These are phyloP conservation scores for Candoia aspera DNA, from an alignment of 2,113 vertebrate species.

Conservation along the genomic window DNA sequence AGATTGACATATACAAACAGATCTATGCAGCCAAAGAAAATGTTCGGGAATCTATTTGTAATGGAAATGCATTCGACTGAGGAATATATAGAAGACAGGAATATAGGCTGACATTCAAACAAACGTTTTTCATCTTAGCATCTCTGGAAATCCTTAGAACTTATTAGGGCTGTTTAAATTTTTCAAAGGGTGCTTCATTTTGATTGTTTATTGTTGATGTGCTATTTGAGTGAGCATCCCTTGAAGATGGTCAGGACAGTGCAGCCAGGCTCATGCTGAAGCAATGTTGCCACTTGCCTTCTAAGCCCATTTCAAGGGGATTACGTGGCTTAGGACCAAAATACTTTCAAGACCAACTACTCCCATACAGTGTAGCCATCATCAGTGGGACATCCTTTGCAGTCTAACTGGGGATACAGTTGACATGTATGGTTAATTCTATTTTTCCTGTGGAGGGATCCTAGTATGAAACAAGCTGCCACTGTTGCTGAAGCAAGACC, in stretches of 20 bases:
- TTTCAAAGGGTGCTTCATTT: neutral
- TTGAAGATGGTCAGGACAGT: neutral
- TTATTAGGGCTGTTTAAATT: neutral
- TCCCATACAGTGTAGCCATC: neutral
- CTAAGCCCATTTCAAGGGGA: neutral
- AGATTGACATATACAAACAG: neutral
- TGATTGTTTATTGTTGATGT: neutral
- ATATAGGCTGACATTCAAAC: neutral
- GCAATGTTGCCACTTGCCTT: neutral
- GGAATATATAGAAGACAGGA: neutral
- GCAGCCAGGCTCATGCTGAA: neutral
- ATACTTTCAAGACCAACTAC: neutral
- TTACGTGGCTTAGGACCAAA: neutral
- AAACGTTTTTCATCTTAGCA: neutral
- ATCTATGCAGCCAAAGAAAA: neutral
- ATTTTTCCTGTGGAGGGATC: neutral
- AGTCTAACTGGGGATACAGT: neutral
- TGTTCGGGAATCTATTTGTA: neutral
- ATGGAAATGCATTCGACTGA: neutral
- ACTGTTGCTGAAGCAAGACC: neutral
- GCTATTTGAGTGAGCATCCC: neutral
- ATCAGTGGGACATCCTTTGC: neutral
- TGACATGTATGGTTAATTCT: neutral
- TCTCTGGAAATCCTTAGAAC: conserved; percentile 10
- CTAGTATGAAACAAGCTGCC: neutral